These are phyloP conservation scores for Galeopterus variegatus DNA, from an alignment of 2,113 vertebrate genomes.

Conservation along the genomic window DNA sequence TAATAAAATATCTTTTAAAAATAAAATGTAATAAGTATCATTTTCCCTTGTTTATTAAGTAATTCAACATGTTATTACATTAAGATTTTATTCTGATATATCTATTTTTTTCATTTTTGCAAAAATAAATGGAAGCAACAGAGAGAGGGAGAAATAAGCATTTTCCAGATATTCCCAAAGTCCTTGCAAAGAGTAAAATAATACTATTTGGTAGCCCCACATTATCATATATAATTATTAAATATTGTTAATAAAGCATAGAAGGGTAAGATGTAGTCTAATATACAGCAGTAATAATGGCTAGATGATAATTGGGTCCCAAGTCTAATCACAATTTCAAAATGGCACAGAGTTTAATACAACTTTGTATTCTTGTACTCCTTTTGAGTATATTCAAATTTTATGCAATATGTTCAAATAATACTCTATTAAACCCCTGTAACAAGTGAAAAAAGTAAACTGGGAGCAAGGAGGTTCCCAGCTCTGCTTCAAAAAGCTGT, in stretches of 20 bases:
- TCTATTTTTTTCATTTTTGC: not conserved
- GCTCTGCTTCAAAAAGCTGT: not conserved
- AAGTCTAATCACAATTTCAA: not conserved
- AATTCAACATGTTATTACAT: not conserved
- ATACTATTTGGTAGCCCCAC: not conserved
- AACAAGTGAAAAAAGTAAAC: not conserved
- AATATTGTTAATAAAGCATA: not conserved
- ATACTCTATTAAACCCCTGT: not conserved
- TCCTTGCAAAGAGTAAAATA: slow-evolving; percentile 10
- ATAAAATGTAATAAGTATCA: not conserved
- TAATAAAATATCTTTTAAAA: not conserved
- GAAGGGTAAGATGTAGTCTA: not conserved
- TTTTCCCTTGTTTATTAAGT: not conserved
- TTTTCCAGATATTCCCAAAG: not conserved
- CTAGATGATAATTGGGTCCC: not conserved
- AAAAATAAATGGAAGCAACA: not conserved
- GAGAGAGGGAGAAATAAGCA: not conserved
- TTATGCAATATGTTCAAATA: not conserved
- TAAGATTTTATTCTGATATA: not conserved
- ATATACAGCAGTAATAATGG: not conserved
- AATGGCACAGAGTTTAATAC: not conserved
- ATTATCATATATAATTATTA: not conserved
- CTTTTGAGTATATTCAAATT: not conserved
- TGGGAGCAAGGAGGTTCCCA: not conserved
- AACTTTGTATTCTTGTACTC: not conserved